Evolutionary conservation across 2,797 vertebrate genomes (phyloP).

Genomic region (Enteromius fasciolatus): DNA sequence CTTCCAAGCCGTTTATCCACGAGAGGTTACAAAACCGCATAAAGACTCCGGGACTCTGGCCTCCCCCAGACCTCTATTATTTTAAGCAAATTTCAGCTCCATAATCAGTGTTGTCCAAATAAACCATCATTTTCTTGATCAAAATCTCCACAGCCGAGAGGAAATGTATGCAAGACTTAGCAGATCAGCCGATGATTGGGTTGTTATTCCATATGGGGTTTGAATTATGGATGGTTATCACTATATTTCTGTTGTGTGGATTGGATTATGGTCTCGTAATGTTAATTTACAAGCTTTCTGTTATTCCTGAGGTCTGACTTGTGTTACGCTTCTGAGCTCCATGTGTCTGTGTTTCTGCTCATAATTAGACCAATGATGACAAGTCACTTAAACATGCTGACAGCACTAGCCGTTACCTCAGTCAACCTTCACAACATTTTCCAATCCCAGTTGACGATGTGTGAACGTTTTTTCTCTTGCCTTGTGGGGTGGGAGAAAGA

Average conservation of each 20-base stretch:
- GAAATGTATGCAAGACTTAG: slow-evolving; percentile 30
- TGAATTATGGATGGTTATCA: slow-evolving; percentile 26
- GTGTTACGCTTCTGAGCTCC: background rate
- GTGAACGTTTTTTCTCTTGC: background rate
- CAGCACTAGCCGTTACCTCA: slow-evolving; percentile 41
- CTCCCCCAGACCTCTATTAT: slow-evolving; percentile 47
- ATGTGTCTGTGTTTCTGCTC: slow-evolving; percentile 38
- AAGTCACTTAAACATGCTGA: slow-evolving; percentile 27
- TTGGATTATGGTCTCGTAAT: background rate
- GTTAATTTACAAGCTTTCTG: slow-evolving; percentile 29
- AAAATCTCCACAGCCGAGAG: slow-evolving; percentile 19
- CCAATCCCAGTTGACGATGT: background rate
- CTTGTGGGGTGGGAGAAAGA: background rate
- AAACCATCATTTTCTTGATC: slow-evolving; percentile 27
- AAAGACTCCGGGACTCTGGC: slow-evolving; percentile 62
- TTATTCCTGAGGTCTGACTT: slow-evolving; percentile 16
- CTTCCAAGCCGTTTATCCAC: slow-evolving; percentile 62
- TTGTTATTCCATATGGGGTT: slow-evolving; percentile 23
- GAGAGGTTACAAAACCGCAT: slow-evolving; percentile 65
- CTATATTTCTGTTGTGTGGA: slow-evolving; percentile 2
- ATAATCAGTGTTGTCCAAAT: slow-evolving; percentile 49
- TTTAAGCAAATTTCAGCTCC: slow-evolving; percentile 44
- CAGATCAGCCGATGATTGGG: slow-evolving; percentile 23
- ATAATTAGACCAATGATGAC: slow-evolving; percentile 49
- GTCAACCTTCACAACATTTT: slow-evolving; percentile 33